phyloP scores from a whole-genome alignment of 2,888 invertebrate genomes.

The Lacanobia oleracea region DNA sequence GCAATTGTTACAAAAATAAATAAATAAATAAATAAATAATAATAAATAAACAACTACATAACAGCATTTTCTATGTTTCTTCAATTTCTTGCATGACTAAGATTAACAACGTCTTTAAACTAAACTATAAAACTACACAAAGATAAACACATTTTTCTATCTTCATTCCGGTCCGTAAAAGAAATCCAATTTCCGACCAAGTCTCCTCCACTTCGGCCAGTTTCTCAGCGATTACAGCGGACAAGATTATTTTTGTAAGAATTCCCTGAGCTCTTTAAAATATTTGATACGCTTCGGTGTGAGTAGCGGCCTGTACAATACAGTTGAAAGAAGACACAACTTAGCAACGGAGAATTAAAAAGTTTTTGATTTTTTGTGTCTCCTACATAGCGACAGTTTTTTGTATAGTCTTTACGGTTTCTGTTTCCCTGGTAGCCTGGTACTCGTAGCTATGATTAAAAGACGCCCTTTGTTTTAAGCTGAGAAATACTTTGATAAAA shows the following conservation, averaged over 20 bases:
- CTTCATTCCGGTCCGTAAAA: constrained; percentile 26
- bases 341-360: constrained; percentile 68
- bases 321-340: constrained; percentile 65
- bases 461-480: constrained; percentile 38
- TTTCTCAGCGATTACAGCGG: constrained; percentile 27
- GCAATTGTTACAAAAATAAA: too few species aligned
- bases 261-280: constrained; percentile 36
- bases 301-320: constrained; percentile 48
- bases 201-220: constrained; percentile 17
- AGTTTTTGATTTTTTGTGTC: constrained; percentile 69
- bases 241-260: constrained; percentile 36
- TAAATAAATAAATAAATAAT: too few species aligned
- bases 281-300: constrained; percentile 58
- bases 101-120: constrained; percentile 10
- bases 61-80: not conserved
- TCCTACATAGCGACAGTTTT: constrained; percentile 42
- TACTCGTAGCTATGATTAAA: constrained; percentile 53
- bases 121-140: not conserved
- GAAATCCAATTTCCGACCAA: constrained; percentile 42
- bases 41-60: too few species aligned
- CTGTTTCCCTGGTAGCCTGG: constrained; percentile 44
- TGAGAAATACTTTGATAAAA: constrained; percentile 38
- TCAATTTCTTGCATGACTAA: not conserved
- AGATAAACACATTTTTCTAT: constrained; percentile 22
- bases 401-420: constrained; percentile 34